These are phyloP conservation scores for Forpus xanthops DNA, from an alignment of 2,797 vertebrate genomes.

Conservation along the genomic window DNA sequence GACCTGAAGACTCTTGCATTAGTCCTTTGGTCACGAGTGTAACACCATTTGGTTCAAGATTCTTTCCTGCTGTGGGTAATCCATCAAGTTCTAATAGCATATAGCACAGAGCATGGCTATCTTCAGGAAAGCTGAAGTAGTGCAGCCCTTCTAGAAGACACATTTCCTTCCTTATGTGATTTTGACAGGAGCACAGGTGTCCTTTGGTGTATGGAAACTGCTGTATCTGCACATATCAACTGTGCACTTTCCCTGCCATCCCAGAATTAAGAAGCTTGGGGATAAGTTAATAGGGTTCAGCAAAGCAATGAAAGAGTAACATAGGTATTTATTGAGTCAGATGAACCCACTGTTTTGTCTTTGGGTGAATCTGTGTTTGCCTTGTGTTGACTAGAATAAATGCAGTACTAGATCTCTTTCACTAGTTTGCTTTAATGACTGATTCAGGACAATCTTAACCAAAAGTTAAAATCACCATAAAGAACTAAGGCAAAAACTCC, in stretches of 20 bases:
- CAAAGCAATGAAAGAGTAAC: background rate
- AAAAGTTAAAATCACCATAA: background rate
- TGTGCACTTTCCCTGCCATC: background rate
- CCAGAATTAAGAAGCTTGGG: background rate
- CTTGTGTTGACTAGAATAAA: background rate
- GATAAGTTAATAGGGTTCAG: background rate
- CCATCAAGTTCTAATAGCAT: background rate
- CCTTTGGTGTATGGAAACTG: background rate
- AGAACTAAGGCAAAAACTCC: background rate
- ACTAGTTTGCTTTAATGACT: background rate
- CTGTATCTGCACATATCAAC: background rate
- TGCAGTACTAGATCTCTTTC: background rate
- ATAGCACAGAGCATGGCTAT: rapidly evolving
- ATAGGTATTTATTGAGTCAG: background rate
- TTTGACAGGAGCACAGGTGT: background rate
- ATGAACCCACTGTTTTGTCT: background rate
- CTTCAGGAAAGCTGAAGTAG: background rate
- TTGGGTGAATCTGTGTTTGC: background rate
- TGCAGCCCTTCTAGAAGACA: rapidly evolving
- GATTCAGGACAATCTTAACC: background rate
- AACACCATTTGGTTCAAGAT: background rate
- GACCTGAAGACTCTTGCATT: rapidly evolving
- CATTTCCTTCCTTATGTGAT: background rate
- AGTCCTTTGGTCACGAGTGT: background rate
- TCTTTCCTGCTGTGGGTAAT: background rate